phyloP scores from a whole-genome alignment of 2,797 vertebrate species.

The Sebastes minor region DNA sequence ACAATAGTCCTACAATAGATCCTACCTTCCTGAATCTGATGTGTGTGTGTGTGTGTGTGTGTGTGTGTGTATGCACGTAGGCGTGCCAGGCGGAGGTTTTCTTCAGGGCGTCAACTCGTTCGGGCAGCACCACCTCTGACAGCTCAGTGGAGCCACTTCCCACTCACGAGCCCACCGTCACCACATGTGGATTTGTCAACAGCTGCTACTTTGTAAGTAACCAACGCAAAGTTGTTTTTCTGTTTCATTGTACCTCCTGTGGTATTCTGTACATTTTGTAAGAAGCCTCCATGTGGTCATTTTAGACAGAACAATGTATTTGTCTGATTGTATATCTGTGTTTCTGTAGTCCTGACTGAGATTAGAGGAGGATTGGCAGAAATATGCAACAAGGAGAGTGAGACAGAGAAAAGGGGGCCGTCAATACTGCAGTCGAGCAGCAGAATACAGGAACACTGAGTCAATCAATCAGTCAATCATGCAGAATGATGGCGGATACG shows the following conservation, averaged over 20 bases:
- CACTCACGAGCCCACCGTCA: conserved; percentile 65
- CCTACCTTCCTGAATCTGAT: background rate
- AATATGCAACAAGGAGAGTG: background rate
- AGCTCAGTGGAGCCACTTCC: conserved; percentile 79
- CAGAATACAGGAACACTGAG: conserved; percentile 19
- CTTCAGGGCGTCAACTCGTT: conserved; percentile 75
- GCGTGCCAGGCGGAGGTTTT: conserved; percentile 79
- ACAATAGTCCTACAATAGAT: background rate
- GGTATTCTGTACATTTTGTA: background rate
- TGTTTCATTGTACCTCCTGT: background rate
- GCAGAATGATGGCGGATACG: conserved; percentile 59
- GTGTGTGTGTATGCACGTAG: conserved; percentile 16
- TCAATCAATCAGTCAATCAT: conserved; percentile 58
- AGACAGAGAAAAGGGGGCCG: background rate
- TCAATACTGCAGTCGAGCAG: background rate
- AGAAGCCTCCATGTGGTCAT: background rate
- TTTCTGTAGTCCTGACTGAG: background rate
- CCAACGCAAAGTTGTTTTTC: background rate
- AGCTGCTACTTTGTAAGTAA: conserved; percentile 85
- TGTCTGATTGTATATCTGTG: background rate
- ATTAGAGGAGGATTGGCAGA: background rate
- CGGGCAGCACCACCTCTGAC: conserved; percentile 81
- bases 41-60: background rate
- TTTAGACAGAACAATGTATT: background rate
- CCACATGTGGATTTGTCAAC: conserved; percentile 86